A percentile compares a stretch with the other conserved stretches of the same genome.
phyloP scores from a whole-genome alignment of 2,888 invertebrate species.

The Serrognathus titanus region DNA sequence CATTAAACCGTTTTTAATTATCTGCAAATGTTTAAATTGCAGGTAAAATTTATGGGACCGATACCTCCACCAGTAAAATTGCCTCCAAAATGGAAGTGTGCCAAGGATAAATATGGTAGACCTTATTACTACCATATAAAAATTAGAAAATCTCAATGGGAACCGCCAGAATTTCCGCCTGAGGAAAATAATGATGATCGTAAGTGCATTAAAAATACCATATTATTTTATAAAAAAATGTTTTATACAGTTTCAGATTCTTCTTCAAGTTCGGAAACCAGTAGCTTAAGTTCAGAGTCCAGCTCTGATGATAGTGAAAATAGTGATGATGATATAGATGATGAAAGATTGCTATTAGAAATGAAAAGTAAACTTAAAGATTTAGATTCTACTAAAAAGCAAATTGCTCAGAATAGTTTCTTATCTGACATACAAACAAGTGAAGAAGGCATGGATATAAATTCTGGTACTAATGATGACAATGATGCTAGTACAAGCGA shows the following conservation, averaged over 20 bases:
- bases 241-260: conserved; percentile 37
- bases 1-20: not conserved
- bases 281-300: conserved; percentile 48
- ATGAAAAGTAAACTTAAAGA: conserved; percentile 43
- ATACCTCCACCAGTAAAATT: conserved; percentile 58
- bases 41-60: conserved; percentile 46
- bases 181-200: conserved; percentile 31
- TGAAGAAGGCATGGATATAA: conserved; percentile 17
- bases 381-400: conserved; percentile 44
- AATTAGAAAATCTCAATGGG: conserved; percentile 75
- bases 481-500: conserved; percentile 33
- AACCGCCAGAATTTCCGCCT: conserved; percentile 59
- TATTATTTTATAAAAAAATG: not conserved
- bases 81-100: conserved; percentile 85
- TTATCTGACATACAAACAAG: conserved; percentile 19
- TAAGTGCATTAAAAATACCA: conserved; percentile 20
- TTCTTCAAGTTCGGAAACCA: conserved; percentile 45
- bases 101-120: conserved; percentile 76
- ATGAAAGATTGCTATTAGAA: conserved; percentile 41
- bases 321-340: conserved; percentile 48
- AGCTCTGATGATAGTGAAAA: conserved; percentile 51
- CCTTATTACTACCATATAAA: conserved; percentile 89
- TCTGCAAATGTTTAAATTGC: conserved; percentile 14
- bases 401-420: conserved; percentile 33
- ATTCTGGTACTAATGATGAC: conserved; percentile 32